Evolutionary conservation across 2,888 invertebrate genomes (phyloP).

Genomic region (Platynereis dumerilii): DNA sequence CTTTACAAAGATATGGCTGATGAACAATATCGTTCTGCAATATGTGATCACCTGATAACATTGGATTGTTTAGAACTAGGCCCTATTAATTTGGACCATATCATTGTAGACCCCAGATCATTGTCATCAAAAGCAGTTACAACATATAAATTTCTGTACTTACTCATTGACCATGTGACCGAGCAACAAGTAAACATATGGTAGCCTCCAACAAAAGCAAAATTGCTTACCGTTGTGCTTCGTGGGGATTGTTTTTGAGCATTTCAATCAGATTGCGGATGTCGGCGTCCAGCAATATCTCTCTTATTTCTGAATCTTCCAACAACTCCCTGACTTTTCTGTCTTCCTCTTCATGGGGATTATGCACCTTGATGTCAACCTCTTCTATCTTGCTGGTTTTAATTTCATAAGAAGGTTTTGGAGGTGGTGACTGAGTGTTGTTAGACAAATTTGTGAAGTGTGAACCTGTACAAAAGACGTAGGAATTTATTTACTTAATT

Average conservation of each 20-base stretch:
- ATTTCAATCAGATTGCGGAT: conserved; percentile 48
- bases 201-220: too few relatives aligned
- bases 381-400: conserved; percentile 32
- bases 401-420: neutral
- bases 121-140: too few relatives aligned
- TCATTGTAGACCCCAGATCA: too few relatives aligned
- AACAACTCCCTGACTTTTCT: conserved; percentile 35
- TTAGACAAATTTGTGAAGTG: conserved; percentile 16
- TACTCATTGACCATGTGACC: too few relatives aligned
- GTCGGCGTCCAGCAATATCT: conserved; percentile 48
- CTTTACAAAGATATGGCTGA: too few relatives aligned
- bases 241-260: conserved; percentile 45
- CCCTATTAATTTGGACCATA: too few relatives aligned
- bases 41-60: too few relatives aligned
- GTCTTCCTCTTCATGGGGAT: conserved; percentile 33
- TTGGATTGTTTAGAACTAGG: too few relatives aligned
- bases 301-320: conserved; percentile 45
- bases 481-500: neutral
- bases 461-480: neutral
- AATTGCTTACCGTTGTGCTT: conserved; percentile 50
- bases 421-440: neutral
- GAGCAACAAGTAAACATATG: too few relatives aligned
- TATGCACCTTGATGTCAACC: conserved; percentile 35
- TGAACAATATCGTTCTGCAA: too few relatives aligned
- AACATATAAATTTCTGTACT: too few relatives aligned